phyloP scores from a whole-genome alignment of 2,888 invertebrate genomes.

The Scrobipalpa atriplicella region DNA sequence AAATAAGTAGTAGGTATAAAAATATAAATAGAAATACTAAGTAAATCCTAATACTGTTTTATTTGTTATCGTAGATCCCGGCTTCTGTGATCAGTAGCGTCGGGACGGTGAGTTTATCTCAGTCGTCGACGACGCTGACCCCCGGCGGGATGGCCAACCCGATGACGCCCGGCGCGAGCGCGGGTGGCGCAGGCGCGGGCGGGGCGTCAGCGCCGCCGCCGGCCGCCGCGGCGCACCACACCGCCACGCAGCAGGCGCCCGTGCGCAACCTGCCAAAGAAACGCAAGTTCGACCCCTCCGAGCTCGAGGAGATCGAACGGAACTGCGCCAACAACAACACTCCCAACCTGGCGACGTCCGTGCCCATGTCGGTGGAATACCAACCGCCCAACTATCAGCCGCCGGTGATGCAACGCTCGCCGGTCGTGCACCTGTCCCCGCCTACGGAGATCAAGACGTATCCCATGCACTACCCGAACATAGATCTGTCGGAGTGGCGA shows the following conservation, averaged over 20 bases:
- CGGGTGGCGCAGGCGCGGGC: constrained; percentile 49
- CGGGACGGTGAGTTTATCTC: constrained; percentile 80
- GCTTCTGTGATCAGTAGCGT: constrained; percentile 84
- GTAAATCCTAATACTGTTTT: constrained; percentile 23
- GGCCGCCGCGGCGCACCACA: constrained; percentile 51
- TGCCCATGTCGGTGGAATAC: constrained; percentile 59
- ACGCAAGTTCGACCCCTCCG: constrained; percentile 92
- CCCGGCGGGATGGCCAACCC: constrained; percentile 75
- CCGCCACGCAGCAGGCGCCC: constrained; percentile 81
- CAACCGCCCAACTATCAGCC: constrained; percentile 56
- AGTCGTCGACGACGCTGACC: constrained; percentile 65
- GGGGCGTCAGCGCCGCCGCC: constrained; percentile 49
- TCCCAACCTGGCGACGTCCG: constrained; percentile 49
- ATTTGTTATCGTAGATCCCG: constrained; percentile 71
- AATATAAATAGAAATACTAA: no score
- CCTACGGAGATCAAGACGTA: constrained; percentile 79
- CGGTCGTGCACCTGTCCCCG: constrained; percentile 77
- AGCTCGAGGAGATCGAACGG: constrained; percentile 87
- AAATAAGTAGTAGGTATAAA: no score
- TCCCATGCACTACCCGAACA: constrained; percentile 79
- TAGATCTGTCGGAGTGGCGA: constrained; percentile 97
- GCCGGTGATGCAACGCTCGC: constrained; percentile 65
- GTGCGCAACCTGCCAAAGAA: constrained; percentile 95
- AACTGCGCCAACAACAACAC: constrained; percentile 68
- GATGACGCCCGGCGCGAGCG: constrained; percentile 58